Evolutionary conservation across 1,140 invertebrate species (phyloP), one percentile per base, ranked within the genome.

Genomic region (Stratiolaelaps scimitus): DNA sequence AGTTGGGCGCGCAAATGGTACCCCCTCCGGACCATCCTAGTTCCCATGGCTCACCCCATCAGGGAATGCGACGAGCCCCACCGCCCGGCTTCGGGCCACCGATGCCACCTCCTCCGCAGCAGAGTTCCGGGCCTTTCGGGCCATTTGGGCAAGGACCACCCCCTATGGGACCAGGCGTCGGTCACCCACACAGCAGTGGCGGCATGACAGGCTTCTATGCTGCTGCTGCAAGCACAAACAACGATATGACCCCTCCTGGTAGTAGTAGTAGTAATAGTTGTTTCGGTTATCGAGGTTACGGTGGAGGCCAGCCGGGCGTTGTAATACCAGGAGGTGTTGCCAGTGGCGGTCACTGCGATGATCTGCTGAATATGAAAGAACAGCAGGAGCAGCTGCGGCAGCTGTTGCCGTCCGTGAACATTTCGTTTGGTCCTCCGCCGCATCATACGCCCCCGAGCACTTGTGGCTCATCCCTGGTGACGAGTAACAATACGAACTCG

Each of bases 311-410:
- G 15, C 26, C n/a, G 15, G 10, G 13, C 23, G 53, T 26, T 60
- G 53, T 15, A 26, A 34, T 15, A 6, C 34, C 34, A 15, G 53
- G 53, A 15, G 53, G 53, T 60, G 53, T 26, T 26, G 26, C 34
- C 17, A 60, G 15, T 34, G 26, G 26, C 26, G 20, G 26, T 10
- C 53, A 60, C 53, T 34, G 34, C 23, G 53, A 60, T 23, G 53
- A 60, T 60, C 53, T 60, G 26, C 53, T 60, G 13, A 60, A 60
- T 34, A 60, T 60, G 53, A 60, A 60, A 60, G 53, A 60, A 60
- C 53, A 60, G 53, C 53, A 60, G 53, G 53, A 60, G 15, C 53
- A 60, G 23, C 26, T 60, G 15, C 53, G 53, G 26, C 53, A 60
- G 53, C 53, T 60, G 53, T 34, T 60, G 53, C 53, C 53, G 15